phyloP scores from a whole-genome alignment of 2,888 invertebrate genomes.

The Philopedon plagiatum region DNA sequence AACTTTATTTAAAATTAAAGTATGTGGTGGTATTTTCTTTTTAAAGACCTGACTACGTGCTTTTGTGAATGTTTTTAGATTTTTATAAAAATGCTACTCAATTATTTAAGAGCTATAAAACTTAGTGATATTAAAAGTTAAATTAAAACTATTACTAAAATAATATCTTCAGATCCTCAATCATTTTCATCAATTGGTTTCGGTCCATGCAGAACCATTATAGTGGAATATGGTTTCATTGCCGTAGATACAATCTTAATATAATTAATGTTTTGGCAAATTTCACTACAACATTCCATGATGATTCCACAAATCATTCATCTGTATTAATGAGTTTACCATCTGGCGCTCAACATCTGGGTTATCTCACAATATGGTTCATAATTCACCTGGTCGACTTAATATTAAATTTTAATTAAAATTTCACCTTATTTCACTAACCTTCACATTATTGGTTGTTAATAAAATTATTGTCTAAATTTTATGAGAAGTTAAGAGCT shows the following conservation, averaged over 20 bases:
- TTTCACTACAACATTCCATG: constrained; percentile 12
- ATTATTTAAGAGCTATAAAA: too few relatives aligned
- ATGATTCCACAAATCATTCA: constrained; percentile 8
- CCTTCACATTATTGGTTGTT: not conserved
- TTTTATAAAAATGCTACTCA: too few relatives aligned
- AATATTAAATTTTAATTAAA: not conserved
- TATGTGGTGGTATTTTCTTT: too few relatives aligned
- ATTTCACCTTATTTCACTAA: constrained; percentile 22
- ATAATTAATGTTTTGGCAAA: constrained; percentile 14
- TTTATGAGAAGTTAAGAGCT: too few relatives aligned
- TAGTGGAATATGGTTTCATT: not conserved
- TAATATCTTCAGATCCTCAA: too few relatives aligned
- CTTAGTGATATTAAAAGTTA: too few relatives aligned
- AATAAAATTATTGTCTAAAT: too few relatives aligned
- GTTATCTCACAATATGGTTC: constrained; percentile 8
- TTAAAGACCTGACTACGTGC: too few relatives aligned
- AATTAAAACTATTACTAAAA: too few relatives aligned
- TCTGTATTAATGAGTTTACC: not conserved
- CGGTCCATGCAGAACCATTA: not conserved
- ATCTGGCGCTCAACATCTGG: constrained; percentile 17
- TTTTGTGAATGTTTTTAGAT: too few relatives aligned
- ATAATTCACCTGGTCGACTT: not conserved
- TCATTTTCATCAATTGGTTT: too few relatives aligned
- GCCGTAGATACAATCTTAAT: not conserved
- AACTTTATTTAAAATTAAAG: too few relatives aligned